Conservation (phyloP, 2,797 vertebrate genomes). For the Danio tinwini region DNA sequence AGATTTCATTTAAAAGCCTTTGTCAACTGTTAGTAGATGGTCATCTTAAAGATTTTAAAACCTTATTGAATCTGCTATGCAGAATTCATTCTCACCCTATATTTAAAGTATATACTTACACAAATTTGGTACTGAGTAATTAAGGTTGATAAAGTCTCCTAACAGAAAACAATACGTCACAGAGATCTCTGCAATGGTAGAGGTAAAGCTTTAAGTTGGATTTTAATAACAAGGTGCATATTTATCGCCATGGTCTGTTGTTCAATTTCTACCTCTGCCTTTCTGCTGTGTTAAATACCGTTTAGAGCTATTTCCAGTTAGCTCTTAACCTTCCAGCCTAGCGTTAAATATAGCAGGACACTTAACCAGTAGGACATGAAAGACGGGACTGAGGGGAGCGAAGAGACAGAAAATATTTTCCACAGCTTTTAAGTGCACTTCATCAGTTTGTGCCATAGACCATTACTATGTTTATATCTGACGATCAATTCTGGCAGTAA, state of each 20-base stretch:
- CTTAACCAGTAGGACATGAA: constrained; percentile 50
- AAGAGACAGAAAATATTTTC: constrained; percentile 34
- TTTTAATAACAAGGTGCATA: constrained; percentile 13
- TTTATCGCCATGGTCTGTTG: background rate
- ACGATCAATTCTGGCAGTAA: background rate
- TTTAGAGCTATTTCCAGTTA: constrained; percentile 60
- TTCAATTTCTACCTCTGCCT: background rate
- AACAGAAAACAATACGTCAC: background rate
- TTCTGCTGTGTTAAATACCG: constrained; percentile 57
- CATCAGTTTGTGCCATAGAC: constrained; percentile 15
- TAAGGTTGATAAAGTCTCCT: background rate
- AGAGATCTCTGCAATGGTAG: background rate
- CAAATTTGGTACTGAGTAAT: background rate
- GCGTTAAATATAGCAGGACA: constrained; percentile 63
- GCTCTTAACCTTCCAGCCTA: constrained; percentile 48
- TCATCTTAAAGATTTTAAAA: background rate
- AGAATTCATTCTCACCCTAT: constrained; percentile 7
- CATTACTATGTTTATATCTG: constrained; percentile 27
- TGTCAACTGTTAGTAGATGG: background rate
- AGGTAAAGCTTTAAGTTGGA: constrained; percentile 13
- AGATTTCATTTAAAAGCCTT: background rate
- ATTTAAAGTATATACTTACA: background rate
- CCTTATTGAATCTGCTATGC: background rate
- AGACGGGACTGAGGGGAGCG: constrained; percentile 27
- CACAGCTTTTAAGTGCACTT: background rate